Evolutionary conservation across 2,797 vertebrate species (phyloP), one percentile per base, ranked within the genome.

Genomic region (Borostomias antarcticus): DNA sequence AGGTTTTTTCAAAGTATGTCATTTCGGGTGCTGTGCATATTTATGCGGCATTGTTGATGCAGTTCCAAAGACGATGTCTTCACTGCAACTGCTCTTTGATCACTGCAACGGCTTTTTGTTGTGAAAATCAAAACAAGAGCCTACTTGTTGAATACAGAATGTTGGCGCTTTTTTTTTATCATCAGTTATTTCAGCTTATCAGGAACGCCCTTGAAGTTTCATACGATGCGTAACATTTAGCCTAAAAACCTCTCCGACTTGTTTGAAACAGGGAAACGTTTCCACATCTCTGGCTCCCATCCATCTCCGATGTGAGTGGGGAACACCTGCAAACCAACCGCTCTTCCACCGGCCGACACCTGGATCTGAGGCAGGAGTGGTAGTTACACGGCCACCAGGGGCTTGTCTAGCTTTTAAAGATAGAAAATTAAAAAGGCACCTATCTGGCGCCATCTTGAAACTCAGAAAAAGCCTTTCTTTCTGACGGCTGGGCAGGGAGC

Each of bases 331-430:
- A 76, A 78, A 67, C 61, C 11, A 7, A 48, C 13, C 25, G 25
- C 13, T 40, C n/a, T 30, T 51, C 28, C 17, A 19, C 65, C 69
- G 35, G 62, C 43, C 43, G 54, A 73, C 79, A 82, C 69, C 76
- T 85, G 68, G 78, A 78, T 69, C 28, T 40, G 65, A 64, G 13
- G 26, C 52, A 57, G 59, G 65, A 57, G 63, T 62, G 51, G n/a
- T 15, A 40, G 64, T 79, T 82, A 66, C 66, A 70, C 19, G 30
- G 4, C 35, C 26, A 58, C 52, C 62, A 59, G 26, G 43, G 57
- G 19, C 50, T n/a, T 53, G 58, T 74, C 50, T 53, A 73, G 57
- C 21, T 28, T 52, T 45, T 70, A 17, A 26, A 17, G n/a, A 51
- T 21, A 59, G 8, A 61, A 76, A 58, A 69, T 1, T 19, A 48